Conservation (phyloP, 2,113 vertebrate genomes). For the Callocephalon fimbriatum region DNA sequence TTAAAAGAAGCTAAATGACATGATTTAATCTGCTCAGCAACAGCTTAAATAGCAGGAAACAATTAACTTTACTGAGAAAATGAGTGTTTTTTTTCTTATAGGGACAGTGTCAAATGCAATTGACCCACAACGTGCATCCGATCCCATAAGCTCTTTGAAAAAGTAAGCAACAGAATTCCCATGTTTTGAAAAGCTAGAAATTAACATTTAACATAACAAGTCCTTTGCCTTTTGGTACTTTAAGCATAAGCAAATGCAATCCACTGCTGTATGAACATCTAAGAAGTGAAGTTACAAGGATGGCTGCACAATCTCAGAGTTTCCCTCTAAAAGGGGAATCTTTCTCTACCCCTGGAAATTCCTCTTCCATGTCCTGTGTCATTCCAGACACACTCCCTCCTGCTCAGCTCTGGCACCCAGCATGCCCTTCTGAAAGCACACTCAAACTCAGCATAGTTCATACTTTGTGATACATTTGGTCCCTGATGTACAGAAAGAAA, state of each 20-base stretch:
- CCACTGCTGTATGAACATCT: rapidly evolving
- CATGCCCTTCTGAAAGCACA: background rate
- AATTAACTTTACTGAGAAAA: background rate
- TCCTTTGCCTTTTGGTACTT: background rate
- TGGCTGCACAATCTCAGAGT: background rate
- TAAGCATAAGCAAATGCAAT: background rate
- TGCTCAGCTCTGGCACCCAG: background rate
- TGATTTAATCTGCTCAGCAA: background rate
- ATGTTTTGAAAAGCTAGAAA: background rate
- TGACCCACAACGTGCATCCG: background rate
- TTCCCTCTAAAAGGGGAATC: background rate
- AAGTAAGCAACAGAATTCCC: background rate
- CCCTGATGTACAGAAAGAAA: background rate
- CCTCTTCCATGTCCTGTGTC: background rate
- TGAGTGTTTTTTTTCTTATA: background rate
- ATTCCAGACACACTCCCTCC: background rate
- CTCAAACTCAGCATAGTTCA: background rate
- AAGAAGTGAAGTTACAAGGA: background rate
- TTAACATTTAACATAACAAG: background rate
- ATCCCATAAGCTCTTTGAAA: background rate
- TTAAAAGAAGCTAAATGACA: background rate
- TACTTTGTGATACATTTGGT: background rate
- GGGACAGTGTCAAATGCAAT: background rate
- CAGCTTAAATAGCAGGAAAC: background rate
- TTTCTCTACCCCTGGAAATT: background rate